Base-by-base conservation (phyloP, 2,888 invertebrate species). In the Epirrhoe alternata region DNA sequence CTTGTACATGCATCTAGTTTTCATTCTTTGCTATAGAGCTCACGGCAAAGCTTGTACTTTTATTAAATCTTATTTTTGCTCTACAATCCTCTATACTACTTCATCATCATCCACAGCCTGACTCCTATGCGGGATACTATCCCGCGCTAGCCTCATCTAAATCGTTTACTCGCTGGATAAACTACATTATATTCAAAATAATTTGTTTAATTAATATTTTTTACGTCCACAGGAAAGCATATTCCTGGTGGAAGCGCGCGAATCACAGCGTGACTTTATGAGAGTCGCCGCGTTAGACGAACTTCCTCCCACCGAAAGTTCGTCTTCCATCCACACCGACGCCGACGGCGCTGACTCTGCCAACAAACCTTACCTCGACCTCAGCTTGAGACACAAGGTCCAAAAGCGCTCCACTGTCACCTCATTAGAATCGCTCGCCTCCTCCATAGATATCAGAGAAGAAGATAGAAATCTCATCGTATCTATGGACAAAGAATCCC, bases 241-340 rank as follows among this genome's bases (percentile, higher is more conserved):
- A 80, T 97, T 97, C 86, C 88, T 97, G 81, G 89, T 97, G 74
- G 96, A 97, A 87, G 96, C 97, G 31, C 95, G 96, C 74, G 96
- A 96, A 80, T 96, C 95, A 67, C 96, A 97, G 80, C 95, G 95
- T 69, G 94, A 95, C 17, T 77, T 96, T 49, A 94, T 96, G 81
- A 83, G 81, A 55, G 77, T 80, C 65, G 84, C 89, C 5, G 86
- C 86, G 14, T 67, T 84, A 35, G 87, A 88, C 8, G 83, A 81
- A 30, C 63, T 72, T 30, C 72, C 77, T 10, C 61, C 69, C 53
- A 71, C 77, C 38, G 78, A 72, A 38, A 76, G 77, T 65, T 65
- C 78, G 0, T 69, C 75, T 24, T 66, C 77, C 0, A 51, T 14
- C 24, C 50, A 50, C 30, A n/a, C 38, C 51, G 45, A 33, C 33